Evolutionary conservation across 1,140 invertebrate species (phyloP).

Genomic region (Cydia splendana): DNA sequence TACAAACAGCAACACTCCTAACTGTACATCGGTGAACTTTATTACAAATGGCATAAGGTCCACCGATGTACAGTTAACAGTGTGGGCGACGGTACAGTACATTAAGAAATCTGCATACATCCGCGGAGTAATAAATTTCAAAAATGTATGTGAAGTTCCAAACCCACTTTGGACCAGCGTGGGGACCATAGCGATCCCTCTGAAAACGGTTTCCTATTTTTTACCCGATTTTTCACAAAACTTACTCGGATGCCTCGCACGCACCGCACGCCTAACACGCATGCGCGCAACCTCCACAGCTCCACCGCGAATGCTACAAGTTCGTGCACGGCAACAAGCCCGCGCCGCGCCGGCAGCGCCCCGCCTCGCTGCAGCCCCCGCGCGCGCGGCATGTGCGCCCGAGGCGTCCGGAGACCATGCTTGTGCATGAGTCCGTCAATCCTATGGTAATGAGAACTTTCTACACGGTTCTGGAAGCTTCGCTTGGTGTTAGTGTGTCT

Average conservation of each 20-base stretch:
- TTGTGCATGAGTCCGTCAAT: conserved; percentile 55
- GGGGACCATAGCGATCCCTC: too few relatives aligned
- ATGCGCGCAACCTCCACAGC: conserved; percentile 45
- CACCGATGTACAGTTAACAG: too few relatives aligned
- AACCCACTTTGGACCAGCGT: too few relatives aligned
- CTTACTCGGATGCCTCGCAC: conserved; percentile 13
- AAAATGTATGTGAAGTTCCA: too few relatives aligned
- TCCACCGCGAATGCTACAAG: conserved; percentile 64
- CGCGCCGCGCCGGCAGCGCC: conserved; percentile 38
- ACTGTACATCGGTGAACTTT: too few relatives aligned
- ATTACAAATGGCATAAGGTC: too few relatives aligned
- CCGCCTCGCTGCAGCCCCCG: conserved; percentile 58
- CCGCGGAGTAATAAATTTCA: too few relatives aligned
- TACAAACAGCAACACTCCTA: too few relatives aligned
- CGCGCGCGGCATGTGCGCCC: conserved; percentile 37
- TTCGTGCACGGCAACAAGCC: conserved; percentile 44
- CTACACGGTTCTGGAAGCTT: conserved; percentile 35
- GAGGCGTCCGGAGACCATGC: conserved; percentile 57
- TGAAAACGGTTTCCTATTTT: too few relatives aligned
- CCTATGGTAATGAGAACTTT: conserved; percentile 52
- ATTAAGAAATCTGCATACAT: too few relatives aligned
- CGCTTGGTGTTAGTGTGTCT: not conserved
- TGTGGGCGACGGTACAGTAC: too few relatives aligned
- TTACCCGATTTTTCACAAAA: too few relatives aligned
- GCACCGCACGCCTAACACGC: conserved; percentile 32